phyloP scores from a whole-genome alignment of 1,140 invertebrate species.

The Eciton burchellii region DNA sequence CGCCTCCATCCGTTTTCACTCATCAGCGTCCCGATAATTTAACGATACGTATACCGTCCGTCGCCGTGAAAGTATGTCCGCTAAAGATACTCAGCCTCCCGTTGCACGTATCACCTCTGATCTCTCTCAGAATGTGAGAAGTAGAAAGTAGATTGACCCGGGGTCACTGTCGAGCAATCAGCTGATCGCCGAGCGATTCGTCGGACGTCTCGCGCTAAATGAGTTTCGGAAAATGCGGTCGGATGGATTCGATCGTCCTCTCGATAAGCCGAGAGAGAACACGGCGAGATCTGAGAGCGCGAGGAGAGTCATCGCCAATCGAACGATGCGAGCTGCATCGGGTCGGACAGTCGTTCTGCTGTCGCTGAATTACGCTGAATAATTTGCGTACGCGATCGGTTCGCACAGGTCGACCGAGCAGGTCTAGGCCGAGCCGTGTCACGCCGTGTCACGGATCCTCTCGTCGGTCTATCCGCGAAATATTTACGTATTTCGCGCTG shows the following conservation, averaged over 20 bases:
- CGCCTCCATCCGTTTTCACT: slow-evolving; percentile 74
- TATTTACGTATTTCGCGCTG: not conserved
- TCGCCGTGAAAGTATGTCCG: slow-evolving; percentile 76
- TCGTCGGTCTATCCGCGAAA: not conserved
- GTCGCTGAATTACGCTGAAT: not conserved
- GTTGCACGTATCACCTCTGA: slow-evolving; percentile 64
- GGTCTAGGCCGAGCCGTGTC: slow-evolving; percentile 13
- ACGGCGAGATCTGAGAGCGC: not conserved
- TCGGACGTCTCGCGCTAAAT: not conserved
- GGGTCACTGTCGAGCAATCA: slow-evolving; percentile 74
- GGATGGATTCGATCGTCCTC: slow-evolving; percentile 8
- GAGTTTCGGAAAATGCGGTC: too few species aligned
- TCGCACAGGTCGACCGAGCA: slow-evolving; percentile 43
- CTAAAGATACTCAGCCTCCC: slow-evolving; percentile 43
- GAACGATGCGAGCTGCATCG: slow-evolving; percentile 6
- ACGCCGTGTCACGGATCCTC: too few species aligned
- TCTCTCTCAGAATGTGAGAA: slow-evolving; percentile 77
- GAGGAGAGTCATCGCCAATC: slow-evolving; percentile 1
- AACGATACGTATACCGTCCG: slow-evolving; percentile 54
- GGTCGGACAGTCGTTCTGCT: not conserved
- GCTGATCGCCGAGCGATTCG: slow-evolving; percentile 68
- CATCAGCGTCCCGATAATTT: slow-evolving; percentile 64
- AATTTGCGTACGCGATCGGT: slow-evolving; percentile 23
- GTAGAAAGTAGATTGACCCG: slow-evolving; percentile 81
- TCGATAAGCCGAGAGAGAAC: slow-evolving; percentile 15